Conservation (phyloP, 2,888 invertebrate species). For the Drosophila incognita region DNA sequence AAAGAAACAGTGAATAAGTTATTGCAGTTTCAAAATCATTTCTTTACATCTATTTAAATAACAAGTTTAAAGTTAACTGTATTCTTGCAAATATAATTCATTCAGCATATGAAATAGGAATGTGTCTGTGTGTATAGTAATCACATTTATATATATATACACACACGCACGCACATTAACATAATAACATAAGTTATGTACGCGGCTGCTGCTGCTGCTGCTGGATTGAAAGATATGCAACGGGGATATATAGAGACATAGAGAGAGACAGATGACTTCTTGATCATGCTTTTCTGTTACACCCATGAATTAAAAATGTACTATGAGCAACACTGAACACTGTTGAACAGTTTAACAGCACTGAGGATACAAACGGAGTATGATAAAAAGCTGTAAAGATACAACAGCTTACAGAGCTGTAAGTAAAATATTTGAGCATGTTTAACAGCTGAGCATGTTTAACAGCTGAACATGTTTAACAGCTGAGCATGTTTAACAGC, state of each 20-base stretch:
- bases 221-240: neutral
- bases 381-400: neutral
- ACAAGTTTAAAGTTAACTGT: constrained; percentile 6
- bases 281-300: constrained; percentile 3
- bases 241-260: neutral
- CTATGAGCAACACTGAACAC: neutral
- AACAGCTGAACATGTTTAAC: too few relatives aligned
- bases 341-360: neutral
- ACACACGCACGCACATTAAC: neutral
- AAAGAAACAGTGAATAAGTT: constrained; percentile 73
- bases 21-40: constrained; percentile 54
- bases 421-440: neutral
- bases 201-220: neutral
- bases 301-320: neutral
- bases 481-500: neutral
- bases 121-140: constrained; percentile 12
- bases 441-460: neutral
- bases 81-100: constrained; percentile 19
- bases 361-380: neutral
- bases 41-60: constrained; percentile 13
- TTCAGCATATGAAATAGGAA: constrained; percentile 17
- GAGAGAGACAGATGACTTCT: neutral
- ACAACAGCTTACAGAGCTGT: neutral
- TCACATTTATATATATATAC: neutral
- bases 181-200: neutral